Conservation (phyloP, 2,888 invertebrate genomes). For the Ectemnius cavifrons region DNA sequence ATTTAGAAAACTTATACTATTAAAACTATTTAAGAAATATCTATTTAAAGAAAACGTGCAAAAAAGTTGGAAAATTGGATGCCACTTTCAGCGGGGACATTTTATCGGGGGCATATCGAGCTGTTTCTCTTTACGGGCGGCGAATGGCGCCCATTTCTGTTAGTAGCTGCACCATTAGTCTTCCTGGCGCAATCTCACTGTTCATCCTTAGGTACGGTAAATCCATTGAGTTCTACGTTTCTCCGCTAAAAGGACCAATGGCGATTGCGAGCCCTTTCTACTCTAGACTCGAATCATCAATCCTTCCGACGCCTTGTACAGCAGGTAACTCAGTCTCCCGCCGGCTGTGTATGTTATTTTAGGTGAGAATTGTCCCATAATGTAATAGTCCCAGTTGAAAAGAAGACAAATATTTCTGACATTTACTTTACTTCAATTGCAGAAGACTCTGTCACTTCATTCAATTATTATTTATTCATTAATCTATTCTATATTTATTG, state of each 20-base stretch:
- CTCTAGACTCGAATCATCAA: slow-evolving; percentile 36
- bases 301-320: slow-evolving; percentile 36
- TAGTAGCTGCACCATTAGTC: slow-evolving; percentile 58
- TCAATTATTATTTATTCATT: no score
- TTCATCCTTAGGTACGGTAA: slow-evolving; percentile 49
- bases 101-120: slow-evolving; percentile 51
- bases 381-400: no score
- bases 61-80: no score
- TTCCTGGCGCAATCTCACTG: slow-evolving; percentile 57
- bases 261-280: slow-evolving; percentile 48
- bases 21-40: not conserved
- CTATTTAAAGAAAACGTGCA: no score
- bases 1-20: not conserved
- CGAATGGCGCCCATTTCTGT: slow-evolving; percentile 51
- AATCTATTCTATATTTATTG: no score
- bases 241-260: slow-evolving; percentile 52
- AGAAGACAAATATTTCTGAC: no score
- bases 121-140: slow-evolving; percentile 55
- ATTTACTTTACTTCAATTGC: no score
- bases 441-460: no score
- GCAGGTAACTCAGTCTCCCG: not conserved
- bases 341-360: no score
- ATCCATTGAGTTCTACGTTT: slow-evolving; percentile 51
- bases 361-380: no score
- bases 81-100: no score